Base-by-base conservation (phyloP, 2,888 invertebrate genomes). In the Amblyjoppa proteus region DNA sequence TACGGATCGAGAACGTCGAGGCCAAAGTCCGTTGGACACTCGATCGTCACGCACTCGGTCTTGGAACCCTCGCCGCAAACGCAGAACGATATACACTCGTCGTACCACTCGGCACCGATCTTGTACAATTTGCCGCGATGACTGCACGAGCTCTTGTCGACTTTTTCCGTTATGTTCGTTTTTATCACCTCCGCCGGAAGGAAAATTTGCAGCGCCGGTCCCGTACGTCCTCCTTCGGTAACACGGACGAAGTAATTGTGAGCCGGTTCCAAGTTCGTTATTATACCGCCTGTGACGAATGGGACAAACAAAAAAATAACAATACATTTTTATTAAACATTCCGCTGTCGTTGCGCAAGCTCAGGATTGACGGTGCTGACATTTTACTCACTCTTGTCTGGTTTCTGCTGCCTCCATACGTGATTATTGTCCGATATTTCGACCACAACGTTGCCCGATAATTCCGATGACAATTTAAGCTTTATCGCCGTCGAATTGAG, bases 21-120 rank as follows among this genome's bases (percentile, higher is more conserved):
- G 0, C 97, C 98, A 85, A 97, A 98, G 89, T 97, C 97, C 0
- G 97, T 97, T 87, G 98, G 96, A 90, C 98, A 98, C 87, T 97
- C 96, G 38, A 98, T 95, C 64, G 97, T 96, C 0, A 96, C 96
- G 91, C 98, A 98, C 87, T 97, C 96, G 0, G 95, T 41, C 90
- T 94, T 88, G 89, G 96, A 97, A 0, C 95, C 95, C 1, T 96
- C 95, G 1, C 96, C 95, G 91, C 98, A 98, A 81, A 96, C 95
- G 92, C 98, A 98, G 20, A 97, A 95, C 71, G 97, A 96, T 13
- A 96, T 95, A 92, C 98, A 98, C 16, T 96, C 97, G 89, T 98
- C 97, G 93, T 97, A 97, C 94, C 94, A 94, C 77, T 94, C 92
- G 1, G 95, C 91, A 58, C 94, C 94, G 61, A 94, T 93, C 53